Percentiles rank a stretch among this genome's conserved stretches.
phyloP scores from a whole-genome alignment of 2,797 vertebrate species.

The Coranthus polyacanthus region DNA sequence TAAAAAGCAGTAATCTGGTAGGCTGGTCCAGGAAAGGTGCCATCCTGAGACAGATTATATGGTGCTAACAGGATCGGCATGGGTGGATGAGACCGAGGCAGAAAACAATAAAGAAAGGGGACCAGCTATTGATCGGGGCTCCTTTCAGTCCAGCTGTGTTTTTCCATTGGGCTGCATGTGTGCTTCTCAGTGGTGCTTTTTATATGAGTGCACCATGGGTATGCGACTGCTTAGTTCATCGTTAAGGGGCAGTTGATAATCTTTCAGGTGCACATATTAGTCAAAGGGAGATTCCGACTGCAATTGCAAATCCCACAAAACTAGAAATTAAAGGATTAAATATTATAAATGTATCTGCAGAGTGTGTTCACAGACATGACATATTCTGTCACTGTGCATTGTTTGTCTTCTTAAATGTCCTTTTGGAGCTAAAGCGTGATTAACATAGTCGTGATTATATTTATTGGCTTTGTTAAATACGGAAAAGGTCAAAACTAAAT shows the following conservation, averaged over 20 bases:
- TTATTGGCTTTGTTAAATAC: too few relatives aligned
- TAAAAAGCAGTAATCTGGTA: slow-evolving; percentile 69
- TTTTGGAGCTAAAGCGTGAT: too few relatives aligned
- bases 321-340: too few relatives aligned
- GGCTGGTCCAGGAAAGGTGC: slow-evolving; percentile 66
- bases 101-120: slow-evolving; percentile 66
- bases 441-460: too few relatives aligned
- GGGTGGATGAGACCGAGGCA: slow-evolving; percentile 63
- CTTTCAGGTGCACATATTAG: neutral
- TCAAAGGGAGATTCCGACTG: neutral
- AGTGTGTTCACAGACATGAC: too few relatives aligned
- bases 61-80: slow-evolving; percentile 76
- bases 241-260: neutral
- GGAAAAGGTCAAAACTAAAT: too few relatives aligned
- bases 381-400: too few relatives aligned
- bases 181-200: slow-evolving; percentile 28
- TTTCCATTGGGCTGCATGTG: slow-evolving; percentile 32
- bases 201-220: slow-evolving; percentile 7
- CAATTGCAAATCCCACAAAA: too few relatives aligned
- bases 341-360: too few relatives aligned
- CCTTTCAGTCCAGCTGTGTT: slow-evolving; percentile 35
- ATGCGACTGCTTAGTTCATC: slow-evolving; percentile 6
- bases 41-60: slow-evolving; percentile 80
- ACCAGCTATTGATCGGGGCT: slow-evolving; percentile 58
- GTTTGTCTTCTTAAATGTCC: too few relatives aligned